phyloP scores from a whole-genome alignment of 2,113 vertebrate genomes.

The Psittacara wagleri region DNA sequence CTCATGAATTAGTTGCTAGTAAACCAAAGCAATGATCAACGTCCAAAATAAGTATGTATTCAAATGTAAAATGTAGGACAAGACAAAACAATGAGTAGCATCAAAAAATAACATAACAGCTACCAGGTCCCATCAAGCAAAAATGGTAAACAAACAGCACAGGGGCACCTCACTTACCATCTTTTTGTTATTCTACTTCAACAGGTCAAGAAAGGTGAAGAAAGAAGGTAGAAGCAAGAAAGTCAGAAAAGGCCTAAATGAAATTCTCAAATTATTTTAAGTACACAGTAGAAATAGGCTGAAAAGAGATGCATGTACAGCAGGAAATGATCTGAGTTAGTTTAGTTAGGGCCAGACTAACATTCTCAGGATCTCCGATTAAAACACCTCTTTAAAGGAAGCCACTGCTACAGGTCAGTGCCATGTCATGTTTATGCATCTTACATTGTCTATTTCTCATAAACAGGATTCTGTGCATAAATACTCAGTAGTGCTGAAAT shows the following conservation, averaged over 20 bases:
- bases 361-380: not conserved
- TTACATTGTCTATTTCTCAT: not conserved
- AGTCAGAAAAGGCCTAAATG: constrained; percentile 80
- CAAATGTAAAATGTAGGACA: constrained; percentile 69
- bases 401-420: not conserved
- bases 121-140: constrained; percentile 74
- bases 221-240: constrained; percentile 84
- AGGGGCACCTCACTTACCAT: constrained; percentile 95
- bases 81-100: constrained; percentile 66
- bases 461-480: not conserved
- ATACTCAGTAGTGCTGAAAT: not conserved
- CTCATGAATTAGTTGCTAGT: constrained; percentile 70
- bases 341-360: constrained; percentile 63
- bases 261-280: constrained; percentile 79
- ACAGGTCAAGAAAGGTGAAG: constrained; percentile 85
- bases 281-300: constrained; percentile 76
- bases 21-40: constrained; percentile 73
- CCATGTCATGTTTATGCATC: not conserved
- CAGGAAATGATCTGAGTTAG: constrained; percentile 61
- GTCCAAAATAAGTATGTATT: constrained; percentile 70
- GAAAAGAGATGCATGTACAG: constrained; percentile 71
- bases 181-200: constrained; percentile 98
- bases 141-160: constrained; percentile 78
- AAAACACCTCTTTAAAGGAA: not conserved
- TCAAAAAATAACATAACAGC: constrained; percentile 63